These are phyloP conservation scores for Malurus elegans DNA, from an alignment of 2,113 vertebrate genomes.

Conservation along the genomic window DNA sequence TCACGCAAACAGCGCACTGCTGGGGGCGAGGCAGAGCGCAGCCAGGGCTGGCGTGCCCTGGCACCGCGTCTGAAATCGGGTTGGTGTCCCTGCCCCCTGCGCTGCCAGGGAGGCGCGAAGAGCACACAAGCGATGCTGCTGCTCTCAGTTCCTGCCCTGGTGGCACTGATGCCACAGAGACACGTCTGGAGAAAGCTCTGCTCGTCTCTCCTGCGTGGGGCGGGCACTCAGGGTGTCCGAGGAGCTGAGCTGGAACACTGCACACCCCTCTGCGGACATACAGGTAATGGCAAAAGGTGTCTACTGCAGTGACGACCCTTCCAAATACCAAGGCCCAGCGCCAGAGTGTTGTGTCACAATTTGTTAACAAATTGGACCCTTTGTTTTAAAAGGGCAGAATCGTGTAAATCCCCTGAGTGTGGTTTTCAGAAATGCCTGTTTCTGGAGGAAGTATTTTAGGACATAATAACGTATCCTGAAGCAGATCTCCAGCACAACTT, in stretches of 20 bases:
- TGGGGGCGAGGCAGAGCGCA: not conserved
- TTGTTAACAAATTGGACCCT: not conserved
- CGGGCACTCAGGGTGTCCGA: rapidly evolving
- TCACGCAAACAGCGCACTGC: not conserved
- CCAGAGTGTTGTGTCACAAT: not conserved
- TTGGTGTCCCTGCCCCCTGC: not conserved
- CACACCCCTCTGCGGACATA: not conserved
- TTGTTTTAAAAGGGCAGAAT: not conserved
- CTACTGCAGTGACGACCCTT: not conserved
- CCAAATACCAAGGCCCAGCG: not conserved
- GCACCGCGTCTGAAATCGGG: not conserved
- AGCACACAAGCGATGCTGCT: not conserved
- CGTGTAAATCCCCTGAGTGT: not conserved
- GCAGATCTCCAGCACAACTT: not conserved
- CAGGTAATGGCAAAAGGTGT: not conserved
- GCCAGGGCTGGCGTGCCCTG: not conserved
- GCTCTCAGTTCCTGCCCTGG: not conserved
- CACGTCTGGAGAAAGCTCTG: not conserved
- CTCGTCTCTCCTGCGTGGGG: not conserved
- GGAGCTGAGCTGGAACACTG: not conserved
- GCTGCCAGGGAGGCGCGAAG: not conserved
- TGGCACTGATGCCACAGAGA: not conserved
- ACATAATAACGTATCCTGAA: not conserved
- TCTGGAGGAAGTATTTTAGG: not conserved
- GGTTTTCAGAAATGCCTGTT: not conserved